These are phyloP conservation scores for Cantharis lateralis DNA, from an alignment of 2,888 invertebrate genomes.

Conservation along the genomic window DNA sequence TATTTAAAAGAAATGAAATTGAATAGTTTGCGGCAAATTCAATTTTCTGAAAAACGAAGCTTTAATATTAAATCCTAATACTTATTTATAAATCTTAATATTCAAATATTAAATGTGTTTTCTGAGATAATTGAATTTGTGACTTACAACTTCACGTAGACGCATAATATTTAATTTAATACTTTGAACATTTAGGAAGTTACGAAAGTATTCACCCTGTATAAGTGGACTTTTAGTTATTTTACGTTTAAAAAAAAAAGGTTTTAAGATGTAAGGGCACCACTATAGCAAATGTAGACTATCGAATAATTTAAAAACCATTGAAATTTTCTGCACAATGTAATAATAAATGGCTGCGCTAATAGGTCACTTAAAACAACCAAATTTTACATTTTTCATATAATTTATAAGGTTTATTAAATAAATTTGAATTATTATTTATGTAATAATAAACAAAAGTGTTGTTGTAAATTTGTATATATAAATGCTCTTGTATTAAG, in stretches of 20 bases:
- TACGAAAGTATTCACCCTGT: background rate
- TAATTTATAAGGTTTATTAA: background rate
- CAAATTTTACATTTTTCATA: background rate
- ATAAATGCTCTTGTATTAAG: conserved; percentile 18
- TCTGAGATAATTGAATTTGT: too few relatives aligned
- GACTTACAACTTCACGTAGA: too few relatives aligned
- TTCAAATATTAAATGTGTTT: too few relatives aligned
- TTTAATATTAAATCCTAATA: too few relatives aligned
- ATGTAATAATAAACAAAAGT: conserved; percentile 21
- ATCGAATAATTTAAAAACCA: conserved; percentile 20
- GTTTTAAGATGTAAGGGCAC: conserved; percentile 26
- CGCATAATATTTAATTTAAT: too few relatives aligned
- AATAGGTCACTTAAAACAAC: background rate
- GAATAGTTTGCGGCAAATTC: too few relatives aligned
- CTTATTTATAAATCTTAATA: too few relatives aligned
- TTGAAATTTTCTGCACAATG: conserved; percentile 27
- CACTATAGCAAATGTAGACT: conserved; percentile 27
- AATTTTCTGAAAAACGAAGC: too few relatives aligned
- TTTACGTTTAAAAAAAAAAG: conserved; percentile 6
- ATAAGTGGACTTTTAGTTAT: background rate
- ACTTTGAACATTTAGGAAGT: background rate
- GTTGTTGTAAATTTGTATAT: conserved; percentile 33
- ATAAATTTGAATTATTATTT: conserved; percentile 17
- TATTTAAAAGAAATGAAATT: too few relatives aligned
- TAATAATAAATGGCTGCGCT: conserved; percentile 17